Evolutionary conservation across 2,797 vertebrate species (phyloP), one percentile per base, ranked within the genome.

Genomic region (Anguilla anguilla): DNA sequence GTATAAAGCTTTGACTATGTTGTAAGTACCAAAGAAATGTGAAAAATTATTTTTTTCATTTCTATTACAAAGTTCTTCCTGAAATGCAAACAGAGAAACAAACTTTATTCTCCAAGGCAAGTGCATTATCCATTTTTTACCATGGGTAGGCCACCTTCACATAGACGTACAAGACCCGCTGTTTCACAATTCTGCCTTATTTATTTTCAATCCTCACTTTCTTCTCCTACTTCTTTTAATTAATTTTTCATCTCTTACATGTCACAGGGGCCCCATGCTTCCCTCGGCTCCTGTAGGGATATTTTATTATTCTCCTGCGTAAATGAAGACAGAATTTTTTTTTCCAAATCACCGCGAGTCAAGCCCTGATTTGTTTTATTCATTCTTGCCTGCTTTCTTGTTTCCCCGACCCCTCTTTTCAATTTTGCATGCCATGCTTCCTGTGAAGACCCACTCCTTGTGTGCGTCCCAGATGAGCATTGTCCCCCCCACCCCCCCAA

Each of bases 171-270:
- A 87, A 87, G 85, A 89, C 84, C 88, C 72, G 87, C 86, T 89
- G 88, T 90, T 93, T 90, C 90, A 88, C 91, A 88, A 91, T 88
- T 79, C 90, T 85, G 90, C 82, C 89, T 88, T 92, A 90, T 93
- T 92, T 92, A 91, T 92, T 92, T 92, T 91, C 89, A 89, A 91
- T 88, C 89, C 90, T 81, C 87, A 85, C 89, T 88, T 90, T 89
- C 93, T 90, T 90, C 92, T 92, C 92, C 94, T 92, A 93, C 88
- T 85, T 95, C 94, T 95, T 96, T 95, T 96, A 96, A 96, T 97
- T 96, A 93, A 96, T 96, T 96, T 96, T 96, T 96, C 94, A 96
- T 96, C 94, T 94, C 90, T 91, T 92, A 86, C 93, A 91, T 94
- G 93, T 91, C 93, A 95, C 93, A 93, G 86, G 92, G 93, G 92